Base-by-base conservation (phyloP, 2,113 vertebrate genomes). In the Sciurus niger region DNA sequence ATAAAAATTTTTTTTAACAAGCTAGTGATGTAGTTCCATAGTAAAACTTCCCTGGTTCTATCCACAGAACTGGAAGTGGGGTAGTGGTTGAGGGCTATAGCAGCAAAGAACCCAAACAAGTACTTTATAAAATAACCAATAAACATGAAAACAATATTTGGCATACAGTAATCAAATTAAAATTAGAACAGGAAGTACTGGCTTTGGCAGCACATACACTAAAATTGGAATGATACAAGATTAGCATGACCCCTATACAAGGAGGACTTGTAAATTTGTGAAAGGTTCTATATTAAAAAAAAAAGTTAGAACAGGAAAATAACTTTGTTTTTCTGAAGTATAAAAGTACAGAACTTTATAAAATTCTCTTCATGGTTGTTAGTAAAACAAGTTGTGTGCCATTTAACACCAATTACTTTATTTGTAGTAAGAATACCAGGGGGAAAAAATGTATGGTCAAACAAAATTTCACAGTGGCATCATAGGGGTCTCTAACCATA, bases 121-220 rank as follows among this genome's bases (percentile, higher is more conserved):
- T 77, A 43, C 25, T 89, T 51, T 84, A 28, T 2, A n/a, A 84
- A 84, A 84, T 76, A 32, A 77, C 32, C 32, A 60, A 32, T 84
- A 84, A 76, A 93, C 25, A 40, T 68, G 37, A 76, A 95, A 92
- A 37, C 78, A 91, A 30, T 88, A 58, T 76, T 68, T 91, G 55
- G 18, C 25, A 28, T 77, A 55, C 13, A 65, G 46, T 88, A 82
- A 32, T 74, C 28, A 55, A 43, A 48, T 93, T 67, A 83, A 58
- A 89, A 85, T 48, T 79, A 65, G 77, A 94, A 18, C 20, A 58
- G 55, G 55, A 58, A 58, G 7, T 58, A 20, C 55, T 58, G 20
- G 55, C 55, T 58, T 58, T 22, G 55, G 55, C 55, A 58, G 55
- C 55, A 58, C 7, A 58, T 58, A 58, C 5, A 58, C 20, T 58